Percentiles rank a stretch among this genome's conserved stretches.
Conservation (phyloP, 1,140 invertebrate genomes). For the Anastatus disparis region DNA sequence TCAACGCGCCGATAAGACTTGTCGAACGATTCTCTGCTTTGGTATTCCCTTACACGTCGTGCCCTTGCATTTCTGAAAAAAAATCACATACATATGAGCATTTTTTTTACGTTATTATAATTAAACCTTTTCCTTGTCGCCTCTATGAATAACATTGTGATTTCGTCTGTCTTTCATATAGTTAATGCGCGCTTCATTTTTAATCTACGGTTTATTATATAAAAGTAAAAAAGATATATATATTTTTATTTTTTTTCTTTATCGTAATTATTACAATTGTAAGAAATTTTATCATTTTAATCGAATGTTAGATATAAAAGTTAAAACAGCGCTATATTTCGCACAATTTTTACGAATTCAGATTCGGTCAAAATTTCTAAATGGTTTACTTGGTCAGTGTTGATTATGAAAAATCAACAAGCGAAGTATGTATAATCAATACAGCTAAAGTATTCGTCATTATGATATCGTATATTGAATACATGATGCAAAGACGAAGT, state of each 20-base stretch:
- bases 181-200: not conserved
- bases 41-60: conserved; percentile 63
- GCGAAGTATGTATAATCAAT: too few relatives aligned
- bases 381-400: too few relatives aligned
- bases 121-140: not conserved
- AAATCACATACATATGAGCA: conserved; percentile 48
- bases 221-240: conserved; percentile 66
- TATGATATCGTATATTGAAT: too few relatives aligned
- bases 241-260: conserved; percentile 8
- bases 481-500: too few relatives aligned
- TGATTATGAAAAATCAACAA: too few relatives aligned
- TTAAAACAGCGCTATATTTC: too few relatives aligned
- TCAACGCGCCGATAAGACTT: conserved; percentile 63
- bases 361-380: too few relatives aligned
- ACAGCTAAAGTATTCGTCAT: too few relatives aligned
- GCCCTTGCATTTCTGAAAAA: conserved; percentile 64
- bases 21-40: conserved; percentile 63
- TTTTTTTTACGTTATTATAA: not conserved
- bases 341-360: too few relatives aligned
- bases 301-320: not conserved
- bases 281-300: not conserved
- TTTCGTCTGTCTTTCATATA: not conserved
- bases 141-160: not conserved
- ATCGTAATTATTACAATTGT: conserved; percentile 15
- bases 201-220: conserved; percentile 53